These are phyloP conservation scores for Buphagus erythrorhynchus DNA, from an alignment of 2,797 vertebrate species.

Conservation along the genomic window DNA sequence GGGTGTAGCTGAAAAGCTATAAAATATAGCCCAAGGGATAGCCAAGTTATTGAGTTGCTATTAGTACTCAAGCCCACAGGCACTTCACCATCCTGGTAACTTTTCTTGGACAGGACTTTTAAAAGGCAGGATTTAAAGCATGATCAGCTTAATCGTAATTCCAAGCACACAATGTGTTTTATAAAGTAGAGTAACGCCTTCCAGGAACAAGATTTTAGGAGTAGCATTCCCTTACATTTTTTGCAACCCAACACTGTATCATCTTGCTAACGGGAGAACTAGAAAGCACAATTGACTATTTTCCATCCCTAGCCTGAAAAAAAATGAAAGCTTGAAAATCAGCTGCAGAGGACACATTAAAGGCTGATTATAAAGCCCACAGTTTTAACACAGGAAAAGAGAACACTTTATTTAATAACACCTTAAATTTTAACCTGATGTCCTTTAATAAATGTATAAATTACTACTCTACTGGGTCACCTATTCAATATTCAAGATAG, in stretches of 20 bases:
- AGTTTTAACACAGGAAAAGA: conserved; percentile 10
- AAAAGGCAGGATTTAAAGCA: conserved; percentile 54
- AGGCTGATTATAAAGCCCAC: neutral
- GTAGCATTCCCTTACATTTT: neutral
- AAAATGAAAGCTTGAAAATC: conserved; percentile 22
- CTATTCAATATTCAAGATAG: neutral
- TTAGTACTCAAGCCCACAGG: conserved; percentile 54
- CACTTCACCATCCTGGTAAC: conserved; percentile 49
- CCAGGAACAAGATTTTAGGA: conserved; percentile 29
- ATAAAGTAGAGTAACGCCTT: conserved; percentile 53
- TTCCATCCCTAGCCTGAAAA: neutral
- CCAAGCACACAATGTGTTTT: conserved; percentile 42
- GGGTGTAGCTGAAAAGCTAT: conserved; percentile 54
- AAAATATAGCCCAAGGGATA: conserved; percentile 57
- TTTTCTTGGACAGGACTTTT: conserved; percentile 56
- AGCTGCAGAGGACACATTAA: neutral
- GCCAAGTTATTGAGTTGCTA: conserved; percentile 64
- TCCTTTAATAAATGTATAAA: neutral
- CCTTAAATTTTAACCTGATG: conserved; percentile 15
- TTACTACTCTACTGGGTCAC: neutral
- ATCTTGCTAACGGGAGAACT: conserved; percentile 18
- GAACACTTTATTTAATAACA: neutral
- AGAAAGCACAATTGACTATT: neutral
- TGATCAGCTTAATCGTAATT: conserved; percentile 14
- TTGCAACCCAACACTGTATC: conserved; percentile 26